Evolutionary conservation across 2,888 invertebrate species (phyloP), one percentile per base, ranked within the genome.

Genomic region (Caenorhabditis wallacei): DNA sequence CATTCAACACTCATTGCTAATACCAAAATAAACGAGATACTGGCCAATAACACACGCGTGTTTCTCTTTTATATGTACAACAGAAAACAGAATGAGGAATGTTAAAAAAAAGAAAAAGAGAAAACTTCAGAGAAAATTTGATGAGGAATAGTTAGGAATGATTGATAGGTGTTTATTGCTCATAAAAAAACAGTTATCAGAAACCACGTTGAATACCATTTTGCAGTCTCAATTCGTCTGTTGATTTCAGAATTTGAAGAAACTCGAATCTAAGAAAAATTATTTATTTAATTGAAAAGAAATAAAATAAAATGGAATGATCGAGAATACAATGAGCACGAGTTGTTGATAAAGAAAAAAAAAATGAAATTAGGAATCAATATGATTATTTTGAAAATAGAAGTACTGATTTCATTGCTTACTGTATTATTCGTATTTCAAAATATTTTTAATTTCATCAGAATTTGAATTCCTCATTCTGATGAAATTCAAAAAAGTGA

Each of bases 1-100:
- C 76, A 76, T 4, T 43, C 43, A 30, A 5, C n/a, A 18, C 40
- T 37, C 26, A 56, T 26, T 48, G 46, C 46, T 48, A 48, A 48
- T 48, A 5, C 2, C 18, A 48, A 48, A 40, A 10, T 13, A 16
- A 40, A 63, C 43, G 30, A 48, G n/a, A n/a, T n/a, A 22, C 43
- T 22, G 40, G n/a, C n/a, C n/a, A 30, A 30, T 30, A 8, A 30
- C 8, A 30, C 40, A 63, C n/a, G 16, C 46, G 24, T 24, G 4
- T 1, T 22, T 22, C 24, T 24, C 22, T 53, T 53, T 53, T 30
- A 8, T 30, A n/a, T n/a, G 20, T 51, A 51, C 13, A 16, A 43
- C 35, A 35, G 35, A n/a, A 43, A 43, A 43, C 43, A 13, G 7
- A 43, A 7, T 43, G 43, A 43, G 43, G 43, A 43, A 43, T 10